Evolutionary conservation across 2,888 invertebrate species (phyloP).

Genomic region (Caenorhabditis parvicauda): DNA sequence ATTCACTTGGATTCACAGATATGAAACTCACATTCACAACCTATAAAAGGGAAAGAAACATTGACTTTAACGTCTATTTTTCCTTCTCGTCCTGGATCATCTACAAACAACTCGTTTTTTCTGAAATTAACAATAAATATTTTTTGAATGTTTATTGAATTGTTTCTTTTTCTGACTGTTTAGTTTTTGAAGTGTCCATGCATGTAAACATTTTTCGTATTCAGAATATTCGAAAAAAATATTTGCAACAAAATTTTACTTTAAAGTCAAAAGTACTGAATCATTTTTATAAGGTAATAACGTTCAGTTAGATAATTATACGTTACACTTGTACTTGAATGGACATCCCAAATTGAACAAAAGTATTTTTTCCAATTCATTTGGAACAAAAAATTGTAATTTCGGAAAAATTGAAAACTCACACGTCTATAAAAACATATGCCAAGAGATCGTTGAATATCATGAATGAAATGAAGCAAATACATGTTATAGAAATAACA

Average conservation of each 20-base stretch:
- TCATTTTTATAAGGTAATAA: too few species aligned
- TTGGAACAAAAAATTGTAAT: background rate
- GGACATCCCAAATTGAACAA: too few species aligned
- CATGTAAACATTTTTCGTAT: too few species aligned
- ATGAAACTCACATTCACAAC: conserved; percentile 66
- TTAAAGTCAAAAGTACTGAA: conserved; percentile 1
- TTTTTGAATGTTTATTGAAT: too few species aligned
- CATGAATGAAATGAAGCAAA: conserved; percentile 43
- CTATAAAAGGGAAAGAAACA: conserved; percentile 66
- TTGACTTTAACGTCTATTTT: conserved; percentile 68
- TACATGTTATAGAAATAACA: conserved; percentile 40
- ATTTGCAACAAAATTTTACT: background rate
- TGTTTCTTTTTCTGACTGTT: too few species aligned
- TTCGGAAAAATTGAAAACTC: conserved; percentile 8
- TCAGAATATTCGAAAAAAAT: background rate
- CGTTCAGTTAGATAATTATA: too few species aligned
- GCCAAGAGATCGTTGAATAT: conserved; percentile 47
- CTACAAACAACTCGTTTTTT: conserved; percentile 67
- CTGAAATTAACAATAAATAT: conserved; percentile 16
- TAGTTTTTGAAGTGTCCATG: too few species aligned
- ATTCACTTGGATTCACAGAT: too few species aligned
- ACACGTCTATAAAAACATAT: conserved; percentile 47
- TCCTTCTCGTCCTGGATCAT: conserved; percentile 67
- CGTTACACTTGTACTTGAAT: too few species aligned
- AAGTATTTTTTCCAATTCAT: background rate